These are phyloP conservation scores for Barbus barbus DNA, from an alignment of 2,113 vertebrate genomes.

Conservation along the genomic window DNA sequence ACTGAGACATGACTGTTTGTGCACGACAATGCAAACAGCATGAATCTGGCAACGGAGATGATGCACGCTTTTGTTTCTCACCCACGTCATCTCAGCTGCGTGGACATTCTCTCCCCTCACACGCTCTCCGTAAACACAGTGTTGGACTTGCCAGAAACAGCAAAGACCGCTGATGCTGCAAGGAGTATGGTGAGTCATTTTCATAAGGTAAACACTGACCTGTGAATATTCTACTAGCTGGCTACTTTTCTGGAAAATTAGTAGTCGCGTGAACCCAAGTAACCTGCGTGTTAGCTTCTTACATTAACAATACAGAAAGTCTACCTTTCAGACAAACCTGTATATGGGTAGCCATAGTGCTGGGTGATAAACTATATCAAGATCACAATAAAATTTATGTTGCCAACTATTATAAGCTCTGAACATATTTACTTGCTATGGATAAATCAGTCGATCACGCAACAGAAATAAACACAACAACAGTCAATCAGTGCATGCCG, in stretches of 20 bases:
- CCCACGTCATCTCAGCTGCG: constrained; percentile 8
- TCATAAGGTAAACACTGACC: constrained; percentile 35
- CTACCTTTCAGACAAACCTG: neutral
- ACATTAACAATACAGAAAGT: neutral
- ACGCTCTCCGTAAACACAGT: neutral
- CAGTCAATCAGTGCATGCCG: neutral
- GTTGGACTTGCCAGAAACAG: constrained; percentile 28
- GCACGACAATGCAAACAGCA: neutral
- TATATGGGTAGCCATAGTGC: neutral
- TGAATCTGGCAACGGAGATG: constrained; percentile 20
- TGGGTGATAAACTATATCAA: too few relatives aligned
- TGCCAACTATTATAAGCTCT: too few relatives aligned
- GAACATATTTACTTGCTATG: too few relatives aligned
- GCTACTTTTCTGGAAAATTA: neutral
- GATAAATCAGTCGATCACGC: too few relatives aligned
- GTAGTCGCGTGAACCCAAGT: neutral
- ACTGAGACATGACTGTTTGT: neutral
- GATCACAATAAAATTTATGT: neutral
- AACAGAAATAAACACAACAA: too few relatives aligned
- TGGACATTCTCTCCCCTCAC: constrained; percentile 15
- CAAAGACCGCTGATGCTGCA: constrained; percentile 1
- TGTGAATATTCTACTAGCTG: neutral
- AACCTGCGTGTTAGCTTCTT: neutral
- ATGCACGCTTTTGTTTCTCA: constrained; percentile 8
- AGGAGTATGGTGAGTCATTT: constrained; percentile 20